Evolutionary conservation across 2,797 vertebrate species (phyloP).

Genomic region (Melanotaenia maccullochi): DNA sequence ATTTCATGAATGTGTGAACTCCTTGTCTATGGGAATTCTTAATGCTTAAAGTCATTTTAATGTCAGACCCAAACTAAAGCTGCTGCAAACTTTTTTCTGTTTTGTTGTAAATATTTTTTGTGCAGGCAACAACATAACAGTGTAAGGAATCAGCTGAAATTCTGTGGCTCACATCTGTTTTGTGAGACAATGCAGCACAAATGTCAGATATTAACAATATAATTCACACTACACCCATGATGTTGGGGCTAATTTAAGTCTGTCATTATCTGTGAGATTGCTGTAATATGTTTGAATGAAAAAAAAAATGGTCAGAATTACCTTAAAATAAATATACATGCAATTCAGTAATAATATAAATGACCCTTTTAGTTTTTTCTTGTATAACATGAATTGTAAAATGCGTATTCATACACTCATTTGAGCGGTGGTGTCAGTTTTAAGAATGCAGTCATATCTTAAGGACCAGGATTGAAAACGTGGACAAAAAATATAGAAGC

Average conservation of each 20-base stretch:
- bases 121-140: constrained; percentile 1
- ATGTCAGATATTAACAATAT: background rate
- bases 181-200: background rate
- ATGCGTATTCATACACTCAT: background rate
- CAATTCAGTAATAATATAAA: background rate
- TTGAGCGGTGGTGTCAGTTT: background rate
- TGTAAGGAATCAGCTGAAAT: constrained; percentile 43
- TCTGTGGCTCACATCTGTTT: constrained; percentile 27
- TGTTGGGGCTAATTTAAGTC: constrained; percentile 56
- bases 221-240: background rate
- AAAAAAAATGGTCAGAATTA: background rate
- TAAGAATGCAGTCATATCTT: background rate
- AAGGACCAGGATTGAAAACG: background rate
- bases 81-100: constrained; percentile 1
- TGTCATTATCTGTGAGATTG: constrained; percentile 15
- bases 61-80: too few relatives aligned
- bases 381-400: background rate
- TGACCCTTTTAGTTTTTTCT: background rate
- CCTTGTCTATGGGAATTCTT: too few relatives aligned
- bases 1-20: background rate
- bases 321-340: background rate
- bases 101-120: constrained; percentile 1
- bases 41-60: too few relatives aligned
- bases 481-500: background rate
- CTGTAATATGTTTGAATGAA: constrained; percentile 48